A percentile compares a stretch with the other conserved stretches of the same genome.
These are phyloP conservation scores for Phymatocera aterrima DNA, from an alignment of 2,888 invertebrate genomes.

Conservation along the genomic window DNA sequence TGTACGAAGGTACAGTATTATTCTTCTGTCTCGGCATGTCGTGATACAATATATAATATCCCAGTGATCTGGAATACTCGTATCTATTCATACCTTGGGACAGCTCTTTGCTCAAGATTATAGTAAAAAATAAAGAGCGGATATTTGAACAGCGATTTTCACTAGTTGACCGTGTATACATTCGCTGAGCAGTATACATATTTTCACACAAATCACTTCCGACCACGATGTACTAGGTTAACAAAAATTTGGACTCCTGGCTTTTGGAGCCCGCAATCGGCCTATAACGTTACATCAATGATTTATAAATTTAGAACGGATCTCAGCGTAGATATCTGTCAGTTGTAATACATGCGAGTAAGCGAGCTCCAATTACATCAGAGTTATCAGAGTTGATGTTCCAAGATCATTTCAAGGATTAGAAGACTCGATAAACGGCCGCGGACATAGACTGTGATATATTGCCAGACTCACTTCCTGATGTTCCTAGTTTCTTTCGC, in stretches of 20 bases:
- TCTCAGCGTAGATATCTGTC: background rate
- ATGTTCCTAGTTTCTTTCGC: background rate
- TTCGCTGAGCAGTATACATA: too few species aligned
- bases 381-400: background rate
- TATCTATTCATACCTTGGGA: background rate
- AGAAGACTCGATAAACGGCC: slow-evolving; percentile 12
- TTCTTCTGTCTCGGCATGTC: too few species aligned
- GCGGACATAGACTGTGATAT: background rate
- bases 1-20: too few species aligned
- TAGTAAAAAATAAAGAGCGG: background rate
- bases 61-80: too few species aligned
- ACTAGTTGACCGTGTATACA: background rate
- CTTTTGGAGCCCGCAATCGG: background rate
- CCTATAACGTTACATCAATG: background rate
- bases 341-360: background rate
- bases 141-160: background rate
- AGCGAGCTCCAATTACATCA: slow-evolving; percentile 28
- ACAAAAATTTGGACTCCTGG: background rate
- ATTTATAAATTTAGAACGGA: background rate
- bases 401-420: slow-evolving; percentile 23
- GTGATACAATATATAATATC: too few species aligned
- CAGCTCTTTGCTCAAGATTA: background rate
- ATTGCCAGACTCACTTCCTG: slow-evolving; percentile 31
- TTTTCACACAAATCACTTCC: too few species aligned
- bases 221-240: background rate